Evolutionary conservation across 2,797 vertebrate species (phyloP), one percentile per base, ranked within the genome.

Genomic region (Acanthis flammea): DNA sequence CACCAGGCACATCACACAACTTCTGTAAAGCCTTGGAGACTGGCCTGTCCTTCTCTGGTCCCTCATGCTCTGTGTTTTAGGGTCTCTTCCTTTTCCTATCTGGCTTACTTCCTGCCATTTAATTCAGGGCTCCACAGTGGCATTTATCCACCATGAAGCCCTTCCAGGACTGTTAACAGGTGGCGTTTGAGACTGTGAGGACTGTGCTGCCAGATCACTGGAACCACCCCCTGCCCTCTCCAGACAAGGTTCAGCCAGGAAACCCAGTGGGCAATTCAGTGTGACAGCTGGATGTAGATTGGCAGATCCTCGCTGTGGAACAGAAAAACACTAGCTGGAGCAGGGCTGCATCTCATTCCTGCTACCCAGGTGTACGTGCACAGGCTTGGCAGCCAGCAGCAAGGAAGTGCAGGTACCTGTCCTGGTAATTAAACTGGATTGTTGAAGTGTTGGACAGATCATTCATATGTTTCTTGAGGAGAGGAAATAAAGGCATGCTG

Each of bases 401-500:
- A 21, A 28, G 65, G 50, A 33, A 53, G 51, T 5, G 22, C 17
- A 84, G 45, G 16, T 91, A 11, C 35, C 44, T 45, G 14, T 57
- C 27, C 54, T 87, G 53, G 70, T 92, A 87, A 93, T 95, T 84
- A 74, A 57, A 61, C 54, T 77, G n/a, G 63, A 31, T 55, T 90
- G 12, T 65, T 72, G 10, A 85, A 82, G 41, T 70, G 70, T 94
- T 42, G 79, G 45, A 33, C 78, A 70, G 92, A 90, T 71, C 10
- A 6, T 53, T 77, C 6, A 1, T 23, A 30, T 86, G 12, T 85
- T 48, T 91, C 47, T 95, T n/a, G 39, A 87, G 28, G 61, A 77
- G n/a, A 90, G 54, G 58, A 92, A 83, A 66, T 80, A 71, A 22
- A 89, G 16, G 41, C 55, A 9, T 57, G 41, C n/a, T 6, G 22